These are phyloP conservation scores for Archips crataeganus DNA, from an alignment of 2,888 invertebrate genomes.

Conservation along the genomic window DNA sequence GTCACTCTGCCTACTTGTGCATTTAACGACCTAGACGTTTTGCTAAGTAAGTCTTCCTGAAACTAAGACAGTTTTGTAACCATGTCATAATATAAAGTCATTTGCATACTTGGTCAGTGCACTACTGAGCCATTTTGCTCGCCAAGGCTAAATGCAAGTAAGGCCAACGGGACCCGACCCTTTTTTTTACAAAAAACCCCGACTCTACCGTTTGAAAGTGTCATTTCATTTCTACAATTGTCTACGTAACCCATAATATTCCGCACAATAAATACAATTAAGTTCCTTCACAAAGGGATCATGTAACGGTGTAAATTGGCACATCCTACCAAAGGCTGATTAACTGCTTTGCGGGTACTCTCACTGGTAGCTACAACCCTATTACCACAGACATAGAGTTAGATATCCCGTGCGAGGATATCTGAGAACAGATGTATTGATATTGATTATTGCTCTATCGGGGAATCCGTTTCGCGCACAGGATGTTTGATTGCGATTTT, in stretches of 20 bases:
- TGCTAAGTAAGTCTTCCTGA: no score
- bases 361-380: not conserved
- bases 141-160: no score
- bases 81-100: no score
- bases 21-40: no score
- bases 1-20: no score
- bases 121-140: no score
- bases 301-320: constrained; percentile 6
- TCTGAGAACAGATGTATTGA: constrained; percentile 1
- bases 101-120: no score
- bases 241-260: not conserved
- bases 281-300: constrained; percentile 7
- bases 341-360: not conserved
- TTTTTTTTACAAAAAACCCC: not conserved
- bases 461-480: not conserved
- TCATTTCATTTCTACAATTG: not conserved
- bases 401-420: not conserved
- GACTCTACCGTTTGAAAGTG: not conserved
- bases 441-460: constrained; percentile 6
- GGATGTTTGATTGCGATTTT: constrained; percentile 3
- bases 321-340: constrained; percentile 5
- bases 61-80: no score
- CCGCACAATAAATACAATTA: constrained; percentile 10
- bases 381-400: not conserved
- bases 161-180: no score